Conservation (phyloP, 2,113 vertebrate species). For the Charadrius vociferus region DNA sequence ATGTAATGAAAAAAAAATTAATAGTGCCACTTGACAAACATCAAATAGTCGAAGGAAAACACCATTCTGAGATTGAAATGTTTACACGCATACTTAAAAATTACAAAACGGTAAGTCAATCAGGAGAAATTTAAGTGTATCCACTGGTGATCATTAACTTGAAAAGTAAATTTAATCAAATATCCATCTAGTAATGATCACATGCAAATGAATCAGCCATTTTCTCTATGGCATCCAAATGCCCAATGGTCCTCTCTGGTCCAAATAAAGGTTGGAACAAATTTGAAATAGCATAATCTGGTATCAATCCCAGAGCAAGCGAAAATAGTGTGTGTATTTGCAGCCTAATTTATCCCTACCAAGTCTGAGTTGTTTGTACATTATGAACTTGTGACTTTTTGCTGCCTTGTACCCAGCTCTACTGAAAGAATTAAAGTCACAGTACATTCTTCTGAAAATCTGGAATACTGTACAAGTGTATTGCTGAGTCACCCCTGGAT, state of each 20-base stretch:
- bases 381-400: neutral
- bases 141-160: neutral
- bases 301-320: neutral
- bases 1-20: neutral
- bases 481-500: neutral
- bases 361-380: neutral
- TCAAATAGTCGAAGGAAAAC: neutral
- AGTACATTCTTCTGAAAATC: neutral
- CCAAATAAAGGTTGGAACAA: neutral
- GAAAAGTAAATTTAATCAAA: neutral
- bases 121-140: neutral
- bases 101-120: neutral
- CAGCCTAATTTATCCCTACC: neutral
- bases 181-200: neutral
- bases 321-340: neutral
- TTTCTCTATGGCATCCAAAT: neutral
- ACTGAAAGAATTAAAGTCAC: neutral
- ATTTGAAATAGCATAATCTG: neutral
- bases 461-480: neutral
- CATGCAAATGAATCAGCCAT: neutral
- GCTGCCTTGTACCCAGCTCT: neutral
- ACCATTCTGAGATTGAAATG: neutral
- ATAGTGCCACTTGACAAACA: neutral
- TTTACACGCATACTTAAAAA: neutral
- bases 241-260: neutral